A percentile compares a stretch with the other conserved stretches of the same genome.
These are phyloP conservation scores for Coregonus ussuriensis DNA, from an alignment of 2,797 vertebrate species.

Conservation along the genomic window DNA sequence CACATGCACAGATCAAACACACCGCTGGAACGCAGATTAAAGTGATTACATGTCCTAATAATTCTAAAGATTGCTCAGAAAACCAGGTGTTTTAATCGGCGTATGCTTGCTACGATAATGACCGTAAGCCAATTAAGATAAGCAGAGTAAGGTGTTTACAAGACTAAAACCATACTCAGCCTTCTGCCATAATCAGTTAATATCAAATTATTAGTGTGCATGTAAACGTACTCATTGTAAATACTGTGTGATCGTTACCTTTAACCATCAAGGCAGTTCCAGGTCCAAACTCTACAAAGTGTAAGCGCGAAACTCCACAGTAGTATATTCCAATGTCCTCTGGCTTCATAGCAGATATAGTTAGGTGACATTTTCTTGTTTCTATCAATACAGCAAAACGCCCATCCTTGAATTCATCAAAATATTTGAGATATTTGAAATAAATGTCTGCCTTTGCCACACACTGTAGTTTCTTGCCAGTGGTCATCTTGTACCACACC, in stretches of 20 bases:
- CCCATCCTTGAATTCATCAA: background rate
- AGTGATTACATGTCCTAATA: no score
- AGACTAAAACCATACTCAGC: no score
- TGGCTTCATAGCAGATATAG: conserved; percentile 9
- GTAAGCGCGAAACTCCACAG: conserved; percentile 9
- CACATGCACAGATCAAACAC: no score
- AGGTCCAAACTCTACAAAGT: conserved; percentile 9
- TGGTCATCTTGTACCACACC: conserved; percentile 28
- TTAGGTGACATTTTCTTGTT: conserved; percentile 7
- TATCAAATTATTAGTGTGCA: no score
- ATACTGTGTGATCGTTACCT: background rate
- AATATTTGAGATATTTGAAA: background rate
- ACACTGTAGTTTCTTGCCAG: background rate
- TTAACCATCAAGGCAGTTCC: conserved; percentile 16
- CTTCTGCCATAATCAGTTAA: no score
- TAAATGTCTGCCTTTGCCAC: conserved; percentile 1
- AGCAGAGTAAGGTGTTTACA: no score
- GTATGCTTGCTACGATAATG: no score
- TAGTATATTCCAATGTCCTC: conserved; percentile 22
- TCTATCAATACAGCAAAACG: background rate
- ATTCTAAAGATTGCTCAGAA: no score
- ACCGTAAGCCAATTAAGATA: no score
- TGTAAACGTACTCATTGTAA: no score
- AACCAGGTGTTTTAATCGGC: no score
- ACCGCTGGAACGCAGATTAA: no score